Conservation (phyloP, 2,888 invertebrate species). For the Ommatoiulus sabulosus region DNA sequence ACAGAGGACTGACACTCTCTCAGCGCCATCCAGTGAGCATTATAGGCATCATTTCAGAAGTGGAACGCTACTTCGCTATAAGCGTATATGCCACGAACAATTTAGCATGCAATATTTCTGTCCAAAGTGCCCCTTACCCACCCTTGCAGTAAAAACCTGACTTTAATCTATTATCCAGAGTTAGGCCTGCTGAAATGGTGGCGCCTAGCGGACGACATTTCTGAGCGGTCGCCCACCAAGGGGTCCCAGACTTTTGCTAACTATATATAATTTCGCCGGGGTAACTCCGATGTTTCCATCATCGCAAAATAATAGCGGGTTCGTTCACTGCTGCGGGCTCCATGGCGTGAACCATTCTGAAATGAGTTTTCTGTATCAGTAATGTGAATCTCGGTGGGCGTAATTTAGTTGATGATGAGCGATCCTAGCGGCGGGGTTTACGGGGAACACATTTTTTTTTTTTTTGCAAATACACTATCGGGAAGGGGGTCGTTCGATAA, state of each 20-base stretch:
- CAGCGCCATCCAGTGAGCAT: background rate
- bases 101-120: background rate
- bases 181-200: background rate
- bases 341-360: slow-evolving; percentile 41
- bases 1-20: too few species aligned
- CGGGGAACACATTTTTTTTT: background rate
- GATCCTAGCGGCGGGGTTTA: slow-evolving; percentile 37
- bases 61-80: background rate
- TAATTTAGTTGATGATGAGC: slow-evolving; percentile 37
- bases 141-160: background rate
- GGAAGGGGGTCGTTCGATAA: slow-evolving; percentile 49
- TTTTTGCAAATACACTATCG: slow-evolving; percentile 5
- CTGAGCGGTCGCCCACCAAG: background rate
- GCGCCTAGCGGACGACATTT: slow-evolving; percentile 33
- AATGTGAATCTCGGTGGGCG: slow-evolving; percentile 47
- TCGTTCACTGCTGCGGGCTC: slow-evolving; percentile 32
- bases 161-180: background rate
- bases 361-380: slow-evolving; percentile 46
- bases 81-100: background rate
- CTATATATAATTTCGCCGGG: slow-evolving; percentile 30
- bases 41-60: background rate
- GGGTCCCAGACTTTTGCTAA: slow-evolving; percentile 32
- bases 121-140: background rate
- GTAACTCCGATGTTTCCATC: slow-evolving; percentile 37
- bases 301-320: slow-evolving; percentile 37